phyloP scores from a whole-genome alignment of 2,888 invertebrate species.

The Brachypterus glaber region DNA sequence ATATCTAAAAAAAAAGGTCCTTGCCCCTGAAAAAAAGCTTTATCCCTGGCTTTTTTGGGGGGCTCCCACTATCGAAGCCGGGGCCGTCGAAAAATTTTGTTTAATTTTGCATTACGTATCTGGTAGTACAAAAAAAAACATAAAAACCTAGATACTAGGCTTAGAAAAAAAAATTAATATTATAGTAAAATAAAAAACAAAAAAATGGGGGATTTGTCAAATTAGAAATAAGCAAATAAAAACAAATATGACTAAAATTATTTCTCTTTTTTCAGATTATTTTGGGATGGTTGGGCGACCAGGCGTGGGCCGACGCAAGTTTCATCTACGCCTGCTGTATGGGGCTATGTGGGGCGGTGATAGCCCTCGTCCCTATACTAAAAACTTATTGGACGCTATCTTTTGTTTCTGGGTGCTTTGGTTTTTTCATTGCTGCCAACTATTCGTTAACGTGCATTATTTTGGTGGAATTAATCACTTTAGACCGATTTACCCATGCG shows the following conservation, averaged over 20 bases:
- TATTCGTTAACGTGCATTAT: constrained; percentile 87
- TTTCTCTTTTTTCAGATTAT: constrained; percentile 50
- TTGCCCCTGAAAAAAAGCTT: too few relatives aligned
- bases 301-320: constrained; percentile 64
- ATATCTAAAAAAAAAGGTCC: too few relatives aligned
- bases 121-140: too few relatives aligned
- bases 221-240: too few relatives aligned
- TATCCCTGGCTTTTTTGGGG: too few relatives aligned
- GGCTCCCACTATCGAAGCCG: too few relatives aligned
- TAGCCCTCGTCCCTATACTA: constrained; percentile 55
- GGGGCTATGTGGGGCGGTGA: constrained; percentile 59
- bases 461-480: constrained; percentile 78
- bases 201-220: too few relatives aligned
- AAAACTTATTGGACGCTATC: constrained; percentile 50
- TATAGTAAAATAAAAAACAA: too few relatives aligned
- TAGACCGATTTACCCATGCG: constrained; percentile 84
- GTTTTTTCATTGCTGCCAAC: constrained; percentile 84
- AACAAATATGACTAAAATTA: constrained; percentile 1
- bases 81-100: not conserved
- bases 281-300: constrained; percentile 82
- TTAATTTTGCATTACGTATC: not conserved
- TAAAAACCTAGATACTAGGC: too few relatives aligned
- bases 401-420: constrained; percentile 67
- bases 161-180: too few relatives aligned
- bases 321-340: constrained; percentile 76